Base-by-base conservation (phyloP, 2,888 invertebrate genomes). In the Mythimna impura region DNA sequence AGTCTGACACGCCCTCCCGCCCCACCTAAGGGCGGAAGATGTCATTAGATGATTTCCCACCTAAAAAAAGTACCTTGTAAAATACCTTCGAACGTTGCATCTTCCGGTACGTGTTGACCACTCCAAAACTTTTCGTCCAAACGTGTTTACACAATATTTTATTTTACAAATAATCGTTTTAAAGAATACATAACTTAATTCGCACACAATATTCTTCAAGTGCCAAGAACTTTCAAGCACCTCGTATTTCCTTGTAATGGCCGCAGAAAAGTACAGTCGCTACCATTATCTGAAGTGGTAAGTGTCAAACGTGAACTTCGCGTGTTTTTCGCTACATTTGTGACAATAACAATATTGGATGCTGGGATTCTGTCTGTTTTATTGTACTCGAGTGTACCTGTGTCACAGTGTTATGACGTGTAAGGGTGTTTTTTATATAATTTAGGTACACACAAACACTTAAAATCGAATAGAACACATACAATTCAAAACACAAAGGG, bases 241-340 rank as follows among this genome's bases (percentile, higher is more conserved):
- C 58, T 76, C 82, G 60, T 81, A 78, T 78, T 81, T 71, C 17
- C 57, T 12, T 58, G 78, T 81, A 78, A 78, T 66, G 71, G 63
- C 14, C 47, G 30, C 36, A 62, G 40, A 47, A 63, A 82, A 62
- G 82, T 69, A 80, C 71, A 78, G 69, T 71, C 65, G 55, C 65
- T 43, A 14, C 80, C 79, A 82, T 80, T 80, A 80, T 78, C 66
- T 78, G 64, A 78, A 80, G 80, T 80, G 82, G 78, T 71, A 68
- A 78, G 50, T 63, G 67, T 78, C 68, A 83, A 55, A 62, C 71
- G 76, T 66, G 67, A 78, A 76, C 43, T 69, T 76, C 9, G 72
- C 71, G 71, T 78, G 77, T 81, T 86, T 86, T 83, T 82, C 72
- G 79, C 73, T 72, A 87, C 86, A 88, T 88, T 87, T 87, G 82